phyloP scores from a whole-genome alignment of 2,888 invertebrate genomes.

The Sarcophaga caerulescens region DNA sequence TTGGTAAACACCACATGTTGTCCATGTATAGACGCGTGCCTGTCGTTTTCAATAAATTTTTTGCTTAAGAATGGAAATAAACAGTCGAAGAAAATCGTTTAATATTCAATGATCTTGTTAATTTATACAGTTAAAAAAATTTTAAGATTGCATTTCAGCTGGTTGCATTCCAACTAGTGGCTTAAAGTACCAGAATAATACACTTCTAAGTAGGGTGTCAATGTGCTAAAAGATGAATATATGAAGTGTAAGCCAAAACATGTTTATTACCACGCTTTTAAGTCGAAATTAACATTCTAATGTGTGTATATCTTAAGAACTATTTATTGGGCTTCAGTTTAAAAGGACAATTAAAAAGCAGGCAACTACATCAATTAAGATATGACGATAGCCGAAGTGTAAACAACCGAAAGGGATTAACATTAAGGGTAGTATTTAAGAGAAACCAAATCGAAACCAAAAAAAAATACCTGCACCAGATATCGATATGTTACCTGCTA shows the following conservation, averaged over 20 bases:
- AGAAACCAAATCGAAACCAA: no score
- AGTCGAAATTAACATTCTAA: conserved; percentile 39
- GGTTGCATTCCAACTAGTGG: background rate
- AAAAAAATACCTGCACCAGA: background rate
- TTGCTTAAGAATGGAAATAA: background rate
- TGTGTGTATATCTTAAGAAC: background rate
- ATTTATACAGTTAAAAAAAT: background rate
- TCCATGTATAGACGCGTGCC: background rate
- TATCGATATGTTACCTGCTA: background rate
- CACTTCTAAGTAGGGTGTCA: background rate
- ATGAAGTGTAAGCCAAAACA: conserved; percentile 38
- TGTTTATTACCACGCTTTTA: conserved; percentile 49
- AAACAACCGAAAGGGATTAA: background rate
- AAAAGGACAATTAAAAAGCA: conserved; percentile 1
- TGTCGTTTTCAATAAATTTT: background rate
- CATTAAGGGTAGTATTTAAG: background rate
- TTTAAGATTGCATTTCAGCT: conserved; percentile 33
- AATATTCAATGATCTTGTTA: conserved; percentile 31
- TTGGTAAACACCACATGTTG: conserved; percentile 7
- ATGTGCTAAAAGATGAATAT: background rate
- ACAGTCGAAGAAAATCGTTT: conserved; percentile 12
- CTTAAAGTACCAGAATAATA: background rate
- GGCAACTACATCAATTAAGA: background rate
- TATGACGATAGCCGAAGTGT: no score
- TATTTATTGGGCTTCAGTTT: conserved; percentile 35